phyloP scores from a whole-genome alignment of 2,113 vertebrate species.

The Neotoma lepida region DNA sequence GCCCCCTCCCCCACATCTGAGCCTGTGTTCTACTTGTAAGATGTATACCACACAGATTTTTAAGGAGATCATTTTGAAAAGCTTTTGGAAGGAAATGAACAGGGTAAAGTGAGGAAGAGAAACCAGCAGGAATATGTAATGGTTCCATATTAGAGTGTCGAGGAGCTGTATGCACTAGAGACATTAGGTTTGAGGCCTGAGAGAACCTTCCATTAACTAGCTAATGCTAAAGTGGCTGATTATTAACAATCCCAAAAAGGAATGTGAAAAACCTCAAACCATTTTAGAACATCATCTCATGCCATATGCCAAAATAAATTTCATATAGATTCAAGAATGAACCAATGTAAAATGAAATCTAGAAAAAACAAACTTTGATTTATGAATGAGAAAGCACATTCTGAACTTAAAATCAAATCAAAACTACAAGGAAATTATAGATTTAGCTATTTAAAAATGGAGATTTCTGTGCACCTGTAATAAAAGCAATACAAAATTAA shows the following conservation, averaged over 20 bases:
- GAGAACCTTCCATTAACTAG: background rate
- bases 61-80: background rate
- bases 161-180: background rate
- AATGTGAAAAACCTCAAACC: background rate
- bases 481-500: background rate
- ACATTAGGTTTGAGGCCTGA: background rate
- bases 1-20: background rate
- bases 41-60: background rate
- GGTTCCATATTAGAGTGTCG: background rate
- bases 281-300: background rate
- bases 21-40: background rate
- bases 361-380: slow-evolving; percentile 3
- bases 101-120: background rate
- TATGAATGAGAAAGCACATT: background rate
- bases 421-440: background rate
- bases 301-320: background rate
- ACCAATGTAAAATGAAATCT: background rate
- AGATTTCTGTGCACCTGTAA: background rate
- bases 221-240: background rate
- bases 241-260: background rate
- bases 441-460: background rate
- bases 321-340: background rate
- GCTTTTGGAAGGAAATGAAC: slow-evolving; percentile 2
- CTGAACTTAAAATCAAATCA: slow-evolving; percentile 39
- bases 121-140: background rate